phyloP scores from a whole-genome alignment of 1,140 invertebrate species.

The Dendroctonus valens region DNA sequence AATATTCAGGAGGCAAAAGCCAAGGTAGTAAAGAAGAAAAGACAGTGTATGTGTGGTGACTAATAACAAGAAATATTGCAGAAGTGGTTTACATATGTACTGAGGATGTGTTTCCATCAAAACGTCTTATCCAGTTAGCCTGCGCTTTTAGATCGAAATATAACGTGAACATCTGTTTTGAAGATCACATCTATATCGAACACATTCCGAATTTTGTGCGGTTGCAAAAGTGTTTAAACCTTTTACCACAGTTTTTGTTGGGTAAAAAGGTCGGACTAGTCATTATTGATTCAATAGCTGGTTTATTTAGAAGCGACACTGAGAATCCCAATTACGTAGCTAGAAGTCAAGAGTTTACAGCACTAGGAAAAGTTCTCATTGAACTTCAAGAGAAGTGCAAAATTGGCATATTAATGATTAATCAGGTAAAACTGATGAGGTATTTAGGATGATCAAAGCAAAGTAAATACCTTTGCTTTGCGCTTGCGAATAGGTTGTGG shows the following conservation, averaged over 20 bases:
- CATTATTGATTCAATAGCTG: slow-evolving; percentile 75
- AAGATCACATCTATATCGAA: slow-evolving; percentile 43
- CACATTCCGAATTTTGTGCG: slow-evolving; percentile 57
- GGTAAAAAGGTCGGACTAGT: slow-evolving; percentile 61
- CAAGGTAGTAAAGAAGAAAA: slow-evolving; percentile 28
- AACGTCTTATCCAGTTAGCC: slow-evolving; percentile 59
- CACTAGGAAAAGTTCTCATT: slow-evolving; percentile 59
- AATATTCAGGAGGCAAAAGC: slow-evolving; percentile 43
- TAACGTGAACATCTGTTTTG: slow-evolving; percentile 50
- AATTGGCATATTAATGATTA: slow-evolving; percentile 66
- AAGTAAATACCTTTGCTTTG: too few relatives aligned
- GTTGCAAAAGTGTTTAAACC: slow-evolving; percentile 58
- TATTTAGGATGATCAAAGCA: not conserved
- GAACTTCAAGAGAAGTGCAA: slow-evolving; percentile 56
- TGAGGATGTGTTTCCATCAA: slow-evolving; percentile 72
- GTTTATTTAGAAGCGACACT: slow-evolving; percentile 66
- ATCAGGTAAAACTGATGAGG: slow-evolving; percentile 60
- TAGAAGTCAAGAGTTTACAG: slow-evolving; percentile 54
- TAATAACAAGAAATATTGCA: not conserved
- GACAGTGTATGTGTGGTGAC: too few relatives aligned
- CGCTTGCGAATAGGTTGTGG: too few relatives aligned
- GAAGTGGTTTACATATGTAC: slow-evolving; percentile 76
- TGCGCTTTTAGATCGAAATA: slow-evolving; percentile 45
- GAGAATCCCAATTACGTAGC: slow-evolving; percentile 55
- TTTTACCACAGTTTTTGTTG: slow-evolving; percentile 54